Evolutionary conservation across 2,797 vertebrate species (phyloP).

Genomic region (Triplophysa yarkandensis): DNA sequence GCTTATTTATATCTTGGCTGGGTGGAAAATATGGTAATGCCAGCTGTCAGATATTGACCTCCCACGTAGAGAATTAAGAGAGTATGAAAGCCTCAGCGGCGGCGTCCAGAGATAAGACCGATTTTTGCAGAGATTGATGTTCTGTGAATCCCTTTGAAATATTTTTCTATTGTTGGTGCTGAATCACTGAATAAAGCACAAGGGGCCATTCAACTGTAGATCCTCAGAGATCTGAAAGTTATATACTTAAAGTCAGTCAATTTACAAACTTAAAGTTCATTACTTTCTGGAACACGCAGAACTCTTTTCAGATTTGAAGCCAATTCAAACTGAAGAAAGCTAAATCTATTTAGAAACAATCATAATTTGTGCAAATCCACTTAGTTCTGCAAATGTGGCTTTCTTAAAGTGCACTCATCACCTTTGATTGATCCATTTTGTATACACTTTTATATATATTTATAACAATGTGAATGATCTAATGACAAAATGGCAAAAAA

Average conservation of each 20-base stretch:
- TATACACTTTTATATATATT: no score
- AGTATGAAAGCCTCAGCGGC: slow-evolving; percentile 23
- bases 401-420: no score
- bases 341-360: no score
- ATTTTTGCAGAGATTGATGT: slow-evolving; percentile 43
- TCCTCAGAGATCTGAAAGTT: not conserved
- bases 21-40: slow-evolving; percentile 54
- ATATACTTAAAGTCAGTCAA: not conserved
- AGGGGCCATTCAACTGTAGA: slow-evolving; percentile 1
- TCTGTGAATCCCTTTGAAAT: slow-evolving; percentile 11
- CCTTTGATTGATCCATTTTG: no score
- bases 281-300: not conserved
- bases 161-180: slow-evolving; percentile 3
- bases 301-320: no score
- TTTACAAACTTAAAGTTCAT: not conserved
- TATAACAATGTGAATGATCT: no score
- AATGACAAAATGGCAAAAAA: no score
- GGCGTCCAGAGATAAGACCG: slow-evolving; percentile 25
- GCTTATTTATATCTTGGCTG: slow-evolving; percentile 52
- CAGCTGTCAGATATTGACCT: slow-evolving; percentile 48
- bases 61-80: slow-evolving; percentile 24
- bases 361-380: not conserved
- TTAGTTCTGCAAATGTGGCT: not conserved
- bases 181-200: slow-evolving; percentile 8
- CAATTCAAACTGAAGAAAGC: no score